These are phyloP conservation scores for Pherbina coryleti DNA, from an alignment of 2,888 invertebrate genomes.

Conservation along the genomic window DNA sequence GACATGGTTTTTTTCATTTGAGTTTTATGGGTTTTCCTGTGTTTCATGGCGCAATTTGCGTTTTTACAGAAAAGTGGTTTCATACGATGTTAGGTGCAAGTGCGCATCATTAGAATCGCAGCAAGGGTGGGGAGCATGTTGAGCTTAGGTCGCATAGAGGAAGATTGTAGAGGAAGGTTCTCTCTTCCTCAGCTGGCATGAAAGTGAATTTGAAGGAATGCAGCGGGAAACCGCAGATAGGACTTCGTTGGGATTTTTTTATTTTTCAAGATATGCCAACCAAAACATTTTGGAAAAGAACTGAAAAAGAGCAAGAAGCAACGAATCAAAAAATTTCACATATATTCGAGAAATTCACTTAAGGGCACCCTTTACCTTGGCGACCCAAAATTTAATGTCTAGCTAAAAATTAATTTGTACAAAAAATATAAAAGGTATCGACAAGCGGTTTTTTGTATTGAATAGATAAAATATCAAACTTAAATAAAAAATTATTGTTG, in stretches of 20 bases:
- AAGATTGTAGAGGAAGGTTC: not conserved
- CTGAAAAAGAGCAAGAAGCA: too few relatives aligned
- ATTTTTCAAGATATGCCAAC: too few relatives aligned
- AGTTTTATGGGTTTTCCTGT: not conserved
- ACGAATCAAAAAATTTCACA: too few relatives aligned
- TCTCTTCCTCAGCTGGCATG: not conserved
- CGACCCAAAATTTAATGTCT: too few relatives aligned
- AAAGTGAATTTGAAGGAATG: not conserved
- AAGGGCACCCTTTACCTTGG: too few relatives aligned
- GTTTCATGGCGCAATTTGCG: slow-evolving; percentile 4
- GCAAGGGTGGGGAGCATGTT: not conserved
- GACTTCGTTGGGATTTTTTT: not conserved
- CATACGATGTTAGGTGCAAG: not conserved
- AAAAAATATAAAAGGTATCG: too few relatives aligned
- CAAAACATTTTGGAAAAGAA: too few relatives aligned
- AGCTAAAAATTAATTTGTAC: too few relatives aligned
- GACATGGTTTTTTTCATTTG: not conserved
- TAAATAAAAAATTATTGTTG: too few relatives aligned
- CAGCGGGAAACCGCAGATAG: not conserved
- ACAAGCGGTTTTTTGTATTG: too few relatives aligned
- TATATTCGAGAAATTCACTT: too few relatives aligned
- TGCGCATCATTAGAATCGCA: not conserved
- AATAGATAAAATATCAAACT: too few relatives aligned
- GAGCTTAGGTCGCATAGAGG: not conserved
- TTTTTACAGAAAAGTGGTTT: not conserved